Evolutionary conservation across 2,113 vertebrate species (phyloP), one percentile per base, ranked within the genome.

Genomic region (Scalopus aquaticus): DNA sequence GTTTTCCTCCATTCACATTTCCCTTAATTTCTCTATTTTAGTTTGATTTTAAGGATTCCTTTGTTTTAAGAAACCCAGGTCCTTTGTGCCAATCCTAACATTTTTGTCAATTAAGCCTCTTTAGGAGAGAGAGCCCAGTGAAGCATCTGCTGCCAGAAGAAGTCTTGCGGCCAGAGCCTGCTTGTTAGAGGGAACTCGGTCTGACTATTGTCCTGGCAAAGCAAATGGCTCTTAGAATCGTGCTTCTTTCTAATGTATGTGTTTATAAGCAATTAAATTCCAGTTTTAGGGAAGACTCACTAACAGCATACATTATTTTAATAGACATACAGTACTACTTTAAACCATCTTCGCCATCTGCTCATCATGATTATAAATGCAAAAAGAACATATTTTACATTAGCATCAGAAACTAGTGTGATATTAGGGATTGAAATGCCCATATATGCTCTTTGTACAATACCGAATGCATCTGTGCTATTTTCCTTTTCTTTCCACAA

Each of bases 351-450:
- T 97, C 78, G 54, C 98, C 98, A 98, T 98, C 98, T 98, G 98
- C 98, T 98, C 98, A 96, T 98, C 97, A 96, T 97, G 98, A 98
- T 98, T 98, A 98, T 98, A 98, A 98, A 98, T 98, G 98, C 98
- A 98, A 97, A 98, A 86, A 97, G 98, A 97, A 97, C 98, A 96
- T 98, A 98, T 98, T 98, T 98, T 98, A 98, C 98, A 98, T 98
- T 98, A 98, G 98, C 98, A 98, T 98, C 97, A 98, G 98, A 98
- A 98, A 98, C 98, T 98, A 97, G 97, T 96, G 97, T 81, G 95
- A 98, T 98, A 98, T 98, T 97, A 98, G 97, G 96, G 96, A 97
- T 88, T 97, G 97, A 97, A 97, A 98, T 97, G 97, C 98, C 98
- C 98, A 97, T 98, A 97, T 98, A 98, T 97, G 96, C 91, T 97